Evolutionary conservation across 2,888 invertebrate genomes (phyloP), one percentile per base, ranked within the genome.

Genomic region (Morpho helenor): DNA sequence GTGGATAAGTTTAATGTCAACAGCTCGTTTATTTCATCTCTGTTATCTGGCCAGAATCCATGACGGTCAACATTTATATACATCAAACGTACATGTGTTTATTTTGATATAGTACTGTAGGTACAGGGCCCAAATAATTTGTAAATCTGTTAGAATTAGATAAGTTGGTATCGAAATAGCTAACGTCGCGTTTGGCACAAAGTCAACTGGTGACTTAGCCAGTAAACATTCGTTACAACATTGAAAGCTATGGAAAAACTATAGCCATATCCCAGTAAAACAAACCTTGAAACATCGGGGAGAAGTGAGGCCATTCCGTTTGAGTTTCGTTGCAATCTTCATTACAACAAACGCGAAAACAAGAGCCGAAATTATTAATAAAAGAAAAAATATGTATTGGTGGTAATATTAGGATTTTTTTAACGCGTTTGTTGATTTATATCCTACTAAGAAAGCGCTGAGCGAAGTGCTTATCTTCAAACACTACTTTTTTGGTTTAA

Each of bases 111-210:
- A 40, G 23, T 45, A 56, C 31, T 31, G 42, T 57, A 57, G 31
- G 22, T 44, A 39, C 16, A 52, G 31, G 31, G 39, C 10, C 8
- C 40, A 10, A 54, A 54, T 42, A 48, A 54, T 54, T 49, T 45
- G 31, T 53, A 50, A 53, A 53, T 58, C 39, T 53, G 49, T 50
- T 52, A 56, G 40, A 42, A 46, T 48, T 52, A 50, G 51, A 56
- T 51, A 62, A 63, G 60, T 68, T 65, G 63, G 63, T 73, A 69
- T 83, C 74, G 80, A 86, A 87, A 86, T 87, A 87, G 78, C 78
- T 68, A 67, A 70, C 77, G 80, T 84, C 78, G 76, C 73, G 74
- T 63, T 86, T 87, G 88, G 88, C 88, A 87, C 79, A 63, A 68
- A 74, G 69, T 85, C 87, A 87, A 84, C 65, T 76, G 66, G 59